phyloP scores from a whole-genome alignment of 2,888 invertebrate genomes.

The Anorthoa munda region DNA sequence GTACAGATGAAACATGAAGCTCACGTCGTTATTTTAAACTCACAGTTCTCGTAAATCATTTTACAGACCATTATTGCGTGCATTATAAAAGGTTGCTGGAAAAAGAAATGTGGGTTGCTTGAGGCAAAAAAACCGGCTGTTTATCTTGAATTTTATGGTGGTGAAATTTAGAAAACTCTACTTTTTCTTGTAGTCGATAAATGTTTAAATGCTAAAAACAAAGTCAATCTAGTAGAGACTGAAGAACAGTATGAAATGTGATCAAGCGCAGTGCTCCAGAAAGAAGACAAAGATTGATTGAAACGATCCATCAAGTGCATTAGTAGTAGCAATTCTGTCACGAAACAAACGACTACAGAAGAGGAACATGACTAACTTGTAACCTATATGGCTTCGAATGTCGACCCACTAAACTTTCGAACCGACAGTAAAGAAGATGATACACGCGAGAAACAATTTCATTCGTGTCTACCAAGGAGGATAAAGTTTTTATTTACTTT shows the following conservation, averaged over 20 bases:
- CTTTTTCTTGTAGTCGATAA: not conserved
- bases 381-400: conserved; percentile 58
- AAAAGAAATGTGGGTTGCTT: conserved; percentile 4
- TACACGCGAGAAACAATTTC: conserved; percentile 40
- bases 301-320: conserved; percentile 41
- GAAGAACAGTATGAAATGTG: conserved; percentile 8
- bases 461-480: conserved; percentile 17
- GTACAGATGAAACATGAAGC: conserved; percentile 28
- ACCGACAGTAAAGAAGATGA: conserved; percentile 32
- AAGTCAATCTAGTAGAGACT: conserved; percentile 2
- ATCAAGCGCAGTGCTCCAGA: conserved; percentile 37
- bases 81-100: conserved; percentile 30
- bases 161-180: not conserved
- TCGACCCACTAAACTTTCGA: conserved; percentile 58
- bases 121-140: not conserved
- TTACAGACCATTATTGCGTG: conserved; percentile 22
- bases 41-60: conserved; percentile 41
- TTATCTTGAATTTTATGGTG: conserved; percentile 12
- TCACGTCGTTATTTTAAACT: conserved; percentile 41
- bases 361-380: conserved; percentile 55
- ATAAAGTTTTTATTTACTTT: conserved; percentile 51
- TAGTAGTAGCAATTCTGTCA: conserved; percentile 30
- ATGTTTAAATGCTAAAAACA: not conserved
- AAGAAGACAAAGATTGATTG: conserved; percentile 49
- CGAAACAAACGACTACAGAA: conserved; percentile 43